Percentiles rank a stretch among this genome's conserved stretches.
Conservation (phyloP, 2,888 invertebrate genomes). For the Trissolcus brochymenae region DNA sequence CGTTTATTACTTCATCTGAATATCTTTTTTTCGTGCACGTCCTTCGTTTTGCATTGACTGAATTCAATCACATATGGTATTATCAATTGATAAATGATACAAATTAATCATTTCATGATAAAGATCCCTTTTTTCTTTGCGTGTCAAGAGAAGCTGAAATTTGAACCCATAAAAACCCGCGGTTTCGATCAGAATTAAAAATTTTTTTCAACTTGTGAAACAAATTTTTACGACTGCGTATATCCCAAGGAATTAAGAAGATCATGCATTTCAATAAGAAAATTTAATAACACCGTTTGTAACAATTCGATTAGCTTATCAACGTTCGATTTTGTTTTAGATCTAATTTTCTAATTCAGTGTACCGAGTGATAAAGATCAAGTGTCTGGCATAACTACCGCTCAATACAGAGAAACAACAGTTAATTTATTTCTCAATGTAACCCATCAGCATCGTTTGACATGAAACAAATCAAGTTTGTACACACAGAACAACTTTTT, state of each 20-base stretch:
- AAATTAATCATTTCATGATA: background rate
- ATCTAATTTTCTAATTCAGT: constrained; percentile 8
- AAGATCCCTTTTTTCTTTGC: background rate
- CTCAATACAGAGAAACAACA: background rate
- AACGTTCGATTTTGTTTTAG: background rate
- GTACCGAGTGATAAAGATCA: constrained; percentile 2
- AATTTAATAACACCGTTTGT: background rate
- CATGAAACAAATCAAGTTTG: no score
- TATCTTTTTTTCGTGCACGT: constrained; percentile 30
- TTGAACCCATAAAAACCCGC: background rate
- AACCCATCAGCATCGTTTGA: no score
- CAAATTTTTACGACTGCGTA: no score
- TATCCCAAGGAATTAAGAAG: background rate
- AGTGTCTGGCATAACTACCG: constrained; percentile 2
- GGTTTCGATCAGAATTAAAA: background rate
- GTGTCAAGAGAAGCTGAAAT: background rate
- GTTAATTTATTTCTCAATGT: no score
- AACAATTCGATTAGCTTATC: constrained; percentile 3
- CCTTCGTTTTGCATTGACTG: constrained; percentile 15
- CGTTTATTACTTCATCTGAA: constrained; percentile 32
- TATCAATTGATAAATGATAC: background rate
- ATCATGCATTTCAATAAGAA: background rate
- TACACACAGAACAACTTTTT: background rate
- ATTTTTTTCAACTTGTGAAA: background rate
- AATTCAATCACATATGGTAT: constrained; percentile 4